Evolutionary conservation across 2,888 invertebrate genomes (phyloP).

Genomic region (Athrips mouffetella): DNA sequence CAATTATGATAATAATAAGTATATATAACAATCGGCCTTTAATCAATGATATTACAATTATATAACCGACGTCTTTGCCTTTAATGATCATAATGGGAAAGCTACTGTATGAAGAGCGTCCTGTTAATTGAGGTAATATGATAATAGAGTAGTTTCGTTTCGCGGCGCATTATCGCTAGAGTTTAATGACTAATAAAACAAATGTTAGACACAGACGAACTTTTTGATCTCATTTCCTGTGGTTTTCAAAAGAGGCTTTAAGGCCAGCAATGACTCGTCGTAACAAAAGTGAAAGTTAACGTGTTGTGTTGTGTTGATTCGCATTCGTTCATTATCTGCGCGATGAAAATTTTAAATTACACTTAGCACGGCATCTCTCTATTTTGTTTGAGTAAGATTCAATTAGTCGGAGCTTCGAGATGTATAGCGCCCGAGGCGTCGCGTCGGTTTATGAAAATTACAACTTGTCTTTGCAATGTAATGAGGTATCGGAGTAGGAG

Average conservation of each 20-base stretch:
- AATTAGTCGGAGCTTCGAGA: constrained; percentile 60
- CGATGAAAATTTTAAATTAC: constrained; percentile 73
- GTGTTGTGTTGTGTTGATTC: constrained; percentile 59
- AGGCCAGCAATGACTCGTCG: constrained; percentile 53
- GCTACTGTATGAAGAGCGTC: constrained; percentile 4
- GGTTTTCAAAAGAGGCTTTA: constrained; percentile 67
- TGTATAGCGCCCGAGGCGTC: constrained; percentile 44
- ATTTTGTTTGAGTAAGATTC: constrained; percentile 68
- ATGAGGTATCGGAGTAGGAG: constrained; percentile 32
- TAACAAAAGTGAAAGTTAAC: constrained; percentile 69
- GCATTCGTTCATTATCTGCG: constrained; percentile 62
- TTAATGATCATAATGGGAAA: too few species aligned
- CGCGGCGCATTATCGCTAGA: constrained; percentile 33
- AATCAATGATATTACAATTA: too few species aligned
- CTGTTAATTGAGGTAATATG: constrained; percentile 8
- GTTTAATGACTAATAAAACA: constrained; percentile 45
- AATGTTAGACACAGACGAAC: constrained; percentile 31
- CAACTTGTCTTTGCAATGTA: constrained; percentile 42
- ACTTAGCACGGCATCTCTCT: constrained; percentile 54
- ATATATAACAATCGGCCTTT: too few species aligned
- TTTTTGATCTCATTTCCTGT: constrained; percentile 59
- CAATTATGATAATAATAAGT: too few species aligned
- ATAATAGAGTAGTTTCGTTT: constrained; percentile 27
- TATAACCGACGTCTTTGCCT: too few species aligned
- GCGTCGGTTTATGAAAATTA: constrained; percentile 46